Conservation (phyloP, 1,140 invertebrate genomes). For the Ceratitis capitata region DNA sequence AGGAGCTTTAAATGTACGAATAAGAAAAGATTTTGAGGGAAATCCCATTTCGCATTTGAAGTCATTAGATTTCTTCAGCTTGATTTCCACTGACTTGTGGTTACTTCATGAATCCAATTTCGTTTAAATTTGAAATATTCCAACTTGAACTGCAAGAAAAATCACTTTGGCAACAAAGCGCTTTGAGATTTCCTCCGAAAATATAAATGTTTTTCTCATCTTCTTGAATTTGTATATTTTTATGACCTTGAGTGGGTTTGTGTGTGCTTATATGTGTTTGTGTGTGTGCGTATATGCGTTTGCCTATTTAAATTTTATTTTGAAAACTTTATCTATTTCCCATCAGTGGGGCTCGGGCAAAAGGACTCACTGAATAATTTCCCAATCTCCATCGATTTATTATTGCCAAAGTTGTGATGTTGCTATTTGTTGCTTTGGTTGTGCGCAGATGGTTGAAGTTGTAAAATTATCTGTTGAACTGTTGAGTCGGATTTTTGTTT, state of each 20-base stretch:
- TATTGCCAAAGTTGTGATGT: constrained; percentile 19
- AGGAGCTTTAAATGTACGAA: too few relatives aligned
- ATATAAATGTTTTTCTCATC: not conserved
- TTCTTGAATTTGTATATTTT: too few relatives aligned
- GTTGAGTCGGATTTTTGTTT: not conserved
- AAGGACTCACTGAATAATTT: not conserved
- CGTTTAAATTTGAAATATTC: not conserved
- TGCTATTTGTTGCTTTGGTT: not conserved
- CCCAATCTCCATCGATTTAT: not conserved
- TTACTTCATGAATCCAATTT: not conserved
- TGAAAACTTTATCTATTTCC: not conserved
- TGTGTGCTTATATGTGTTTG: not conserved
- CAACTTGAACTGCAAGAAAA: not conserved
- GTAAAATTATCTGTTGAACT: not conserved
- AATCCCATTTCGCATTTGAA: too few relatives aligned
- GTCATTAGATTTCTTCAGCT: not conserved
- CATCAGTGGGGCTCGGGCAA: not conserved
- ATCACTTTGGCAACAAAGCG: not conserved
- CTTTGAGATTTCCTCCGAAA: not conserved
- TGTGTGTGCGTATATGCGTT: not conserved
- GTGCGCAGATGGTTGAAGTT: not conserved
- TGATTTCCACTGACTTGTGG: not conserved
- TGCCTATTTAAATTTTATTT: not conserved
- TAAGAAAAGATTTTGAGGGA: too few relatives aligned
- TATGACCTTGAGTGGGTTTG: too few relatives aligned